Percentiles rank a stretch among this genome's conserved stretches.
Evolutionary conservation across 64 coral and sea anemone species (phyloP).

Genomic region (Stylophora pistillata): DNA sequence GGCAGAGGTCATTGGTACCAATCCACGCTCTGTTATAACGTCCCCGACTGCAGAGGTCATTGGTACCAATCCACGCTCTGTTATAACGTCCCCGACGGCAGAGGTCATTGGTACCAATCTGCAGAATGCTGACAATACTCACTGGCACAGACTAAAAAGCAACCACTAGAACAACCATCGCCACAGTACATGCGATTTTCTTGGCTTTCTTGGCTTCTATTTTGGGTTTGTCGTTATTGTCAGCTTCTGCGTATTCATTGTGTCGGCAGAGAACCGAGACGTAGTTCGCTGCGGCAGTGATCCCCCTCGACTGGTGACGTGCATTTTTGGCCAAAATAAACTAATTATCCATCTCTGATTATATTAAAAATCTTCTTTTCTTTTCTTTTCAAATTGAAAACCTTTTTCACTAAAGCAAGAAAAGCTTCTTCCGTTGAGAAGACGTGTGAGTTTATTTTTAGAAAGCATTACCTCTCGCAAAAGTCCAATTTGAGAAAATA

Average conservation of each 20-base stretch:
- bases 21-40: conserved; percentile 29
- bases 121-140: not conserved
- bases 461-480: too few relatives aligned
- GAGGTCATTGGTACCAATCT: conserved; percentile 2
- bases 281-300: not conserved
- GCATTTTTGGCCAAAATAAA: not conserved
- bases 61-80: conserved; percentile 35
- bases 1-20: conserved; percentile 33
- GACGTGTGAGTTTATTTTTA: too few relatives aligned
- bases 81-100: conserved; percentile 10
- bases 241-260: not conserved
- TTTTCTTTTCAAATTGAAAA: too few relatives aligned
- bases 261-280: not conserved
- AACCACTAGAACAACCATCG: not conserved
- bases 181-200: conserved; percentile 13
- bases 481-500: too few relatives aligned
- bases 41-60: conserved; percentile 14
- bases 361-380: too few relatives aligned
- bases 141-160: conserved; percentile 23
- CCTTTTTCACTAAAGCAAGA: too few relatives aligned
- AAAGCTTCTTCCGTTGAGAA: too few relatives aligned
- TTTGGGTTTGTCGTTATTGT: not conserved
- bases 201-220: not conserved
- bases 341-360: too few relatives aligned
- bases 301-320: not conserved